phyloP scores from a whole-genome alignment of 2,113 vertebrate species.

The Prunella himalayana region DNA sequence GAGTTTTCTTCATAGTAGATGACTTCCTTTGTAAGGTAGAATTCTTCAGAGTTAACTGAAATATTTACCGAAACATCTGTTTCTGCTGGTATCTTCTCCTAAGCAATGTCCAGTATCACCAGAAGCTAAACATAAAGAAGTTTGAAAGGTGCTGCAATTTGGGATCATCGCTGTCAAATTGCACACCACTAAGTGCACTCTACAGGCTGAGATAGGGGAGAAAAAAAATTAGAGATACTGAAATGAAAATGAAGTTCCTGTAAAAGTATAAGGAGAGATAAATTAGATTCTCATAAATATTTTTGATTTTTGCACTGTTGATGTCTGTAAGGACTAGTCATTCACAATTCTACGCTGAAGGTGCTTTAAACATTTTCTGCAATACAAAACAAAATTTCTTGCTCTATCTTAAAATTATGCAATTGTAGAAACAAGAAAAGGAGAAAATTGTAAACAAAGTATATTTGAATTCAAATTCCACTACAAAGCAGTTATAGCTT shows the following conservation, averaged over 20 bases:
- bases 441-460: neutral
- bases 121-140: neutral
- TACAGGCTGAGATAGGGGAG: neutral
- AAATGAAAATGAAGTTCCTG: neutral
- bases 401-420: conserved; percentile 26
- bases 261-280: neutral
- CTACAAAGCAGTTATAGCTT: conserved; percentile 29
- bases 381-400: neutral
- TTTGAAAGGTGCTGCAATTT: neutral
- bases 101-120: neutral
- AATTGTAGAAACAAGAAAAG: conserved; percentile 40
- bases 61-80: neutral
- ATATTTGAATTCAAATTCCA: conserved; percentile 35
- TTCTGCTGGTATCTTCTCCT: neutral
- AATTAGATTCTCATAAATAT: neutral
- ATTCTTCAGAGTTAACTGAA: neutral
- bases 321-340: neutral
- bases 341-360: neutral
- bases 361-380: neutral
- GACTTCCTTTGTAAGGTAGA: neutral
- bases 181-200: neutral
- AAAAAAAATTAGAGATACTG: neutral
- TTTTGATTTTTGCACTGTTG: neutral
- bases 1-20: neutral
- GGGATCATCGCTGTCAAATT: neutral